These are phyloP conservation scores for Mylabris sibirica DNA, from an alignment of 2,888 invertebrate species.

Conservation along the genomic window DNA sequence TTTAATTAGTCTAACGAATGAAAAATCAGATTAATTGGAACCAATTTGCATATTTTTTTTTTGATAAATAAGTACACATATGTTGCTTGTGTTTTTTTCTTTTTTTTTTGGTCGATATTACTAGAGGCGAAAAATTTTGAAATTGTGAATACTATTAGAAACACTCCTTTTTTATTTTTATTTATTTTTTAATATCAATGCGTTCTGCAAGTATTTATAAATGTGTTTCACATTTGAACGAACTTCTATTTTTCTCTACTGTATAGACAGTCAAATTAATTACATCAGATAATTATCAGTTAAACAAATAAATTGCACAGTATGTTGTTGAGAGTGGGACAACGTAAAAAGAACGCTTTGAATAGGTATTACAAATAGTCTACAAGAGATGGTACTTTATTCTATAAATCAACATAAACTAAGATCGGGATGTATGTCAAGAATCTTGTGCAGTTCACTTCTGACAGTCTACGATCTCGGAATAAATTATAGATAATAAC, in stretches of 20 bases:
- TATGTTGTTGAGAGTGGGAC: conserved; percentile 18
- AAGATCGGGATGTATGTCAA: conserved; percentile 30
- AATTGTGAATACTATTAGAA: not conserved
- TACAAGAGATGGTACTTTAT: conserved; percentile 31
- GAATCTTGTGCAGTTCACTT: conserved; percentile 28
- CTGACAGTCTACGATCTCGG: conserved; percentile 26
- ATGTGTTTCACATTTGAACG: not conserved
- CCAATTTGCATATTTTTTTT: not conserved
- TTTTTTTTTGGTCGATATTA: not conserved
- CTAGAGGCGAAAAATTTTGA: not conserved
- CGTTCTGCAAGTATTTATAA: not conserved
- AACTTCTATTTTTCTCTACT: conserved; percentile 13
- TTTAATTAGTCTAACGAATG: not conserved
- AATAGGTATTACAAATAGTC: conserved; percentile 20
- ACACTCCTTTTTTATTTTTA: not conserved
- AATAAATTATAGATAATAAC: conserved; percentile 34
- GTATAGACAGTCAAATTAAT: conserved; percentile 30
- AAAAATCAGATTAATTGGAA: conserved; percentile 4
- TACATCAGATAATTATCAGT: conserved; percentile 30
- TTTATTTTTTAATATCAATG: not conserved
- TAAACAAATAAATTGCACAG: conserved; percentile 29
- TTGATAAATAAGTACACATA: not conserved
- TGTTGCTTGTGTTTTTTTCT: conserved; percentile 5
- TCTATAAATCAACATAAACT: conserved; percentile 33
- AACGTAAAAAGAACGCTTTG: conserved; percentile 14